Evolutionary conservation across 2,888 invertebrate species (phyloP), one percentile per base, ranked within the genome.

Genomic region (Polylopha cassiicola): DNA sequence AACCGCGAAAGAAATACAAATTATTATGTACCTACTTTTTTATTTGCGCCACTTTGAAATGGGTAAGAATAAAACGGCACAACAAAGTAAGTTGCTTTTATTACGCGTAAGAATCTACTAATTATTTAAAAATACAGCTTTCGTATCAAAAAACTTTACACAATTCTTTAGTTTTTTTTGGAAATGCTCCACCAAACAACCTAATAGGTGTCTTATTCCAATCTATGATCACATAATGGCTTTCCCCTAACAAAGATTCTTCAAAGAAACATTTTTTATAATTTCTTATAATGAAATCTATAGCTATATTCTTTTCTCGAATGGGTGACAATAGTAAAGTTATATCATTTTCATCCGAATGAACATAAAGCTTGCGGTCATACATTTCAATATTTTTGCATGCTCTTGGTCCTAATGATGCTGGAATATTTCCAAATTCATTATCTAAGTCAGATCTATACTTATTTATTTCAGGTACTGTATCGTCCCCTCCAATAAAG

Each of bases 191-290:
- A 9, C 91, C 91, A 55, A 90, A 91, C 1, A 91, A 79, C 47
- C 88, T 77, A 0, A 91, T 89, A 0, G 90, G 89, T 2, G 90
- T 90, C 50, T 84, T 87, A 22, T 85, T 88, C 91, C 91, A 92
- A 54, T 89, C 88, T 37, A 92, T 87, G 17, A 89, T 73, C 8
- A 79, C 47, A 45, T 72, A 58, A 9, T 54, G 43, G 44, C 64
- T 66, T n/a, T 58, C 55, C 44, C 65, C 58, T 27, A 76, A 55
- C 1, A 47, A 26, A 1, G 75, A 73, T 30, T 74, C 76, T 22
- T 68, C 56, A 20, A 76, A 50, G 0, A 80, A 74, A 50, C 84
- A 85, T 46, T 65, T 71, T 44, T 76, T 78, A 46, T 82, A 82
- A 50, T 77, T 81, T 43, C 74, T 68, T 44, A 65, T 46, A 29